Evolutionary conservation across 1,140 invertebrate species (phyloP).

Genomic region (Armadillidium nasatum): DNA sequence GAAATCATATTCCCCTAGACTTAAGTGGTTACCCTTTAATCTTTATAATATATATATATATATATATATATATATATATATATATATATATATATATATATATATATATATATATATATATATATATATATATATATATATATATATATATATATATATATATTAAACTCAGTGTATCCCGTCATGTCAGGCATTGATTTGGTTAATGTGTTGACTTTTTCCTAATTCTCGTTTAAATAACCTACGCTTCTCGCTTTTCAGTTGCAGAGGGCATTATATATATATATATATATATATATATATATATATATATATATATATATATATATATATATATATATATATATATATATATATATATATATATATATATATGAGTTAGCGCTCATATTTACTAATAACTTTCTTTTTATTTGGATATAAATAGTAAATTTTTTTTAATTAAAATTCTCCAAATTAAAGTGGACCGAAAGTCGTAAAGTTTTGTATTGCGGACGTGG

Average conservation of each 20-base stretch:
- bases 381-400: not conserved
- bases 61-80: not conserved
- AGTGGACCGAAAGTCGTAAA: not conserved
- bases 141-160: constrained; percentile 17
- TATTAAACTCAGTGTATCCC: too few species aligned
- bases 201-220: too few species aligned
- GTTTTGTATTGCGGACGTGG: not conserved
- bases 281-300: constrained; percentile 3
- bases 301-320: not conserved
- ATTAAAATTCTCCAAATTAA: not conserved
- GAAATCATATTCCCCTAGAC: not conserved
- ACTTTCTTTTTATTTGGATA: constrained; percentile 2
- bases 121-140: not conserved
- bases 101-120: constrained; percentile 4
- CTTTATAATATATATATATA: not conserved
- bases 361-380: not conserved
- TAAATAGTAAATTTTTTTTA: not conserved
- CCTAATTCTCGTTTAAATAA: too few species aligned
- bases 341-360: not conserved
- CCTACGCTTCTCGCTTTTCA: too few species aligned
- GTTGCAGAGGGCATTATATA: too few species aligned
- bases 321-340: not conserved
- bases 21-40: not conserved
- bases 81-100: not conserved
- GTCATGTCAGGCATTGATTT: too few species aligned